A percentile compares a stretch with the other conserved stretches of the same genome.
These are phyloP conservation scores for Macaca mulatta DNA, from an alignment of 2,113 vertebrate genomes.

Conservation along the genomic window DNA sequence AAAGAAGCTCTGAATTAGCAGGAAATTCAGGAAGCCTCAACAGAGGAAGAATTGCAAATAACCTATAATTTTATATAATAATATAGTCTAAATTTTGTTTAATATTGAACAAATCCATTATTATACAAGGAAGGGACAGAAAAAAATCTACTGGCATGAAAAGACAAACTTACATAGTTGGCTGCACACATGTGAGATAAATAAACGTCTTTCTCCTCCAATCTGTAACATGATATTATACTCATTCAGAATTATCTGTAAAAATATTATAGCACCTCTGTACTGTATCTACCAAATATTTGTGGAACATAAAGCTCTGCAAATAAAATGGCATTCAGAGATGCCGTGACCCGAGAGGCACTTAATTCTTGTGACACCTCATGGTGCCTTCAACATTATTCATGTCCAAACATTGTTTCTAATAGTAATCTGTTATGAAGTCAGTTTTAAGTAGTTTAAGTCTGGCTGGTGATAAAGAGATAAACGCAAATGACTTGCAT, in stretches of 20 bases:
- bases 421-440: constrained; percentile 59
- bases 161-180: not conserved
- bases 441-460: constrained; percentile 49
- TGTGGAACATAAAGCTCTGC: constrained; percentile 34
- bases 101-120: not conserved
- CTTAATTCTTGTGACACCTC: constrained; percentile 67
- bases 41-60: not conserved
- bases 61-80: not conserved
- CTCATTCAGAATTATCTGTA: not conserved
- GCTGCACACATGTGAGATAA: not conserved
- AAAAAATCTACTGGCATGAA: not conserved
- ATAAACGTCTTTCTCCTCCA: constrained; percentile 1
- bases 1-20: not conserved
- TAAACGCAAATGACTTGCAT: constrained; percentile 58
- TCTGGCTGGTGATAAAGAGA: constrained; percentile 44
- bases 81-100: not conserved
- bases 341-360: not conserved
- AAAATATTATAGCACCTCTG: not conserved
- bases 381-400: constrained; percentile 51
- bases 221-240: constrained; percentile 14
- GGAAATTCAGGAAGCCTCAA: not conserved
- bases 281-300: not conserved
- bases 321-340: constrained; percentile 57
- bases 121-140: not conserved
- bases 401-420: not conserved